Conservation (phyloP, 2,113 vertebrate genomes). For the Scalopus aquaticus region DNA sequence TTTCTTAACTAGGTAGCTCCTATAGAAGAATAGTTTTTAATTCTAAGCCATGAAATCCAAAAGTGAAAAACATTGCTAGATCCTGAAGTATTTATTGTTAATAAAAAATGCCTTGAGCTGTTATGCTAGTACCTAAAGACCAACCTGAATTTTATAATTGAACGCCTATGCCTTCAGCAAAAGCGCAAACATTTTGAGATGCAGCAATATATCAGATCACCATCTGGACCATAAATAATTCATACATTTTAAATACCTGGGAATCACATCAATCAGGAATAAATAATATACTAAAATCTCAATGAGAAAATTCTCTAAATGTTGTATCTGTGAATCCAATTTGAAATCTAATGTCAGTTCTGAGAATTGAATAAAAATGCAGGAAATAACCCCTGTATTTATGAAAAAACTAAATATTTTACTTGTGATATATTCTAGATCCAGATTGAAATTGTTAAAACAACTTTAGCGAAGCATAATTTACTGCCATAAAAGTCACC, state of each 20-base stretch:
- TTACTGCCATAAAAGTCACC: background rate
- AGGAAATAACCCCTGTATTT: slow-evolving; percentile 22
- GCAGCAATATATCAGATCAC: slow-evolving; percentile 46
- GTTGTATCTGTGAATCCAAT: slow-evolving; percentile 32
- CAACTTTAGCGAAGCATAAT: background rate
- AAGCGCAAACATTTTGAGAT: slow-evolving; percentile 47
- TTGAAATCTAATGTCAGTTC: slow-evolving; percentile 23
- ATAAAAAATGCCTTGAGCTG: background rate
- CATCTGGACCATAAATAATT: slow-evolving; percentile 69
- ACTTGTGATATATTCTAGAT: slow-evolving; percentile 23
- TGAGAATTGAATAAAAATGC: slow-evolving; percentile 52
- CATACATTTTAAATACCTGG: slow-evolving; percentile 52
- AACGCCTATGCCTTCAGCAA: background rate
- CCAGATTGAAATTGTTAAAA: slow-evolving; percentile 4
- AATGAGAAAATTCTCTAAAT: slow-evolving; percentile 29
- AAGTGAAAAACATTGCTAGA: background rate
- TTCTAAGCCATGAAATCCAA: slow-evolving; percentile 51
- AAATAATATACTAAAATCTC: slow-evolving; percentile 50
- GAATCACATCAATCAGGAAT: slow-evolving; percentile 42
- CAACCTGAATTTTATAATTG: slow-evolving; percentile 45
- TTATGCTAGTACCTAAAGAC: background rate
- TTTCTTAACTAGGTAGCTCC: slow-evolving; percentile 37
- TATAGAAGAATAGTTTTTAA: slow-evolving; percentile 30
- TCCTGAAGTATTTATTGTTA: slow-evolving; percentile 34
- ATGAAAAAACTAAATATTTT: slow-evolving; percentile 6